These are phyloP conservation scores for Smithornis capensis DNA, from an alignment of 2,113 vertebrate genomes.

Conservation along the genomic window DNA sequence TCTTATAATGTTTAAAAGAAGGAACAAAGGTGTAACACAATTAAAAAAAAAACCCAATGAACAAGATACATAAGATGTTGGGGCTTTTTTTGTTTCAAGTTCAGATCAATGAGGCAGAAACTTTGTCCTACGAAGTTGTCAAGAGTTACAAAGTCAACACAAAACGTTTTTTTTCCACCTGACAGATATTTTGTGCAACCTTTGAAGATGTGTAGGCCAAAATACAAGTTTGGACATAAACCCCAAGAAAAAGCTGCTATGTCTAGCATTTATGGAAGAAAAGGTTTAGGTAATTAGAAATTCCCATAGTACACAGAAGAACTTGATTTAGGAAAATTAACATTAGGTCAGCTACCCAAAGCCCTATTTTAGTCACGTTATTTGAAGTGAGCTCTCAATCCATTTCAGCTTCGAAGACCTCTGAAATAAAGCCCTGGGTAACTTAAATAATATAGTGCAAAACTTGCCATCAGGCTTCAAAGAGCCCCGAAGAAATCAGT, in stretches of 20 bases:
- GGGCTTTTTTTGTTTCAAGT: background rate
- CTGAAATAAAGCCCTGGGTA: background rate
- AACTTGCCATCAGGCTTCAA: background rate
- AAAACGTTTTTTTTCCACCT: background rate
- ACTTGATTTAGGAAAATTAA: background rate
- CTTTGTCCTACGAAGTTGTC: background rate
- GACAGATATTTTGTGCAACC: background rate
- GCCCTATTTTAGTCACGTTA: rapidly evolving
- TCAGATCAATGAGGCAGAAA: background rate
- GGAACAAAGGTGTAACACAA: background rate
- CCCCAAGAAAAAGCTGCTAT: background rate
- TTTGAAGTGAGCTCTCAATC: background rate
- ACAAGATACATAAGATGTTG: background rate
- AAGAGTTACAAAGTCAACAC: background rate
- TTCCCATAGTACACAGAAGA: rapidly evolving
- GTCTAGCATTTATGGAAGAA: background rate
- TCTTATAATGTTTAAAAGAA: background rate
- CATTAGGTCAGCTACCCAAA: background rate
- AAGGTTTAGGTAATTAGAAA: background rate
- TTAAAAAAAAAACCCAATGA: background rate
- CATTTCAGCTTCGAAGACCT: background rate
- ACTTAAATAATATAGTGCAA: background rate
- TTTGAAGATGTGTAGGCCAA: background rate
- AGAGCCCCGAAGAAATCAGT: background rate
- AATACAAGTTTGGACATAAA: background rate